phyloP scores from a whole-genome alignment of 2,888 invertebrate genomes.

The Urechis unicinctus region DNA sequence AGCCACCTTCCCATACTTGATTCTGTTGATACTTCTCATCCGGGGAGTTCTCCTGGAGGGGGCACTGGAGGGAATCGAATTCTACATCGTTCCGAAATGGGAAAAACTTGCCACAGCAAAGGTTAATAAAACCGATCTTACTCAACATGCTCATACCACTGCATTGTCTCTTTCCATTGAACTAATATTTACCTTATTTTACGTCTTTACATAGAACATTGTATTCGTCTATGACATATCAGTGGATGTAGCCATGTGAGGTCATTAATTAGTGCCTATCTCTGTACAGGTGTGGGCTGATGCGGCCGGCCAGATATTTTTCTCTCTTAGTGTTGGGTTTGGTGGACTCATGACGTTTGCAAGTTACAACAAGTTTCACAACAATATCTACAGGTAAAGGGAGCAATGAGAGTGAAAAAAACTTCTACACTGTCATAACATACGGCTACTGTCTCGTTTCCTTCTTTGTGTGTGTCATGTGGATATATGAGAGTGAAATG shows the following conservation, averaged over 20 bases:
- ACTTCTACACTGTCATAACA: no score
- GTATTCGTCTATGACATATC: no score
- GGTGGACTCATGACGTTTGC: conserved; percentile 73
- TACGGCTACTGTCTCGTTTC: no score
- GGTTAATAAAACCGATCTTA: no score
- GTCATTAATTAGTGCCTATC: no score
- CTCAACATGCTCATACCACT: no score
- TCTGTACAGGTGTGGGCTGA: conserved; percentile 77
- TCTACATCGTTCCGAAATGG: conserved; percentile 40
- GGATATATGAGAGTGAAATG: background rate
- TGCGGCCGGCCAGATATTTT: conserved; percentile 78
- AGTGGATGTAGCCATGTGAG: no score
- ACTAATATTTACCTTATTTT: no score
- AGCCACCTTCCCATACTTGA: conserved; percentile 44
- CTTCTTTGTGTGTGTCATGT: background rate
- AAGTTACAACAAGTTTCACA: conserved; percentile 59
- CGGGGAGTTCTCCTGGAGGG: conserved; percentile 36
- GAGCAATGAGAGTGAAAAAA: no score
- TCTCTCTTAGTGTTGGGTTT: conserved; percentile 74
- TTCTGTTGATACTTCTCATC: conserved; percentile 37
- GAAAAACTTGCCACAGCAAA: conserved; percentile 27
- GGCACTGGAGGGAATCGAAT: conserved; percentile 35
- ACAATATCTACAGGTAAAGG: conserved; percentile 53
- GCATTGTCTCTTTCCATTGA: no score
- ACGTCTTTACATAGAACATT: no score